Evolutionary conservation across 2,888 invertebrate species (phyloP).

Genomic region (Pristionchus fissidentatus): DNA sequence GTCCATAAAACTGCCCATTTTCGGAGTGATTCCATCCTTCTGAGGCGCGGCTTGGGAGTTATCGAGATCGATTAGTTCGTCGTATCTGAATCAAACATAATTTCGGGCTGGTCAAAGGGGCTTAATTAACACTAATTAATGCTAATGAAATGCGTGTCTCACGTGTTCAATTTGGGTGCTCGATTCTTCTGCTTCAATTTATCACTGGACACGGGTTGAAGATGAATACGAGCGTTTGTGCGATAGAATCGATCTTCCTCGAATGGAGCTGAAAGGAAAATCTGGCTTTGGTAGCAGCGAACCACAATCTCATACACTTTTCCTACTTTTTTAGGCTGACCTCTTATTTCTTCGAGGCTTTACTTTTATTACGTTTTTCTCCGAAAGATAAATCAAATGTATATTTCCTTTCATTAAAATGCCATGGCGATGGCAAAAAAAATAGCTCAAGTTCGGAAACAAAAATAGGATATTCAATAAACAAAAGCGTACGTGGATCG

Average conservation of each 20-base stretch:
- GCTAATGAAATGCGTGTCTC: not conserved
- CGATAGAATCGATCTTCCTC: constrained; percentile 62
- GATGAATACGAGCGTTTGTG: not conserved
- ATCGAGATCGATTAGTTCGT: not conserved
- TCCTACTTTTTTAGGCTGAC: no score
- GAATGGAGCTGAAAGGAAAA: constrained; percentile 56
- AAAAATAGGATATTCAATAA: not conserved
- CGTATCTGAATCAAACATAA: not conserved
- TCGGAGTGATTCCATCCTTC: constrained; percentile 1
- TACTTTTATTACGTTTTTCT: no score
- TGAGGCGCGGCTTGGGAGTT: not conserved
- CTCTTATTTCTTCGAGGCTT: not conserved
- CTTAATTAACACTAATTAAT: not conserved
- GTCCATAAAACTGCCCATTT: constrained; percentile 40
- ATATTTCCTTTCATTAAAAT: no score
- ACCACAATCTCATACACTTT: no score
- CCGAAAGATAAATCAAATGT: not conserved
- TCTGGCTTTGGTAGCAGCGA: no score
- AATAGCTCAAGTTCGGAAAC: no score
- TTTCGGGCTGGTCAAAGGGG: not conserved
- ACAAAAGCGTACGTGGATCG: constrained; percentile 56
- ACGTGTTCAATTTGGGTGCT: constrained; percentile 36
- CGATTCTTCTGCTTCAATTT: not conserved
- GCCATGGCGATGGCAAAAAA: no score
- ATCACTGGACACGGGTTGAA: not conserved